Percentiles rank a stretch among this genome's conserved stretches.
Conservation (phyloP, 2,888 invertebrate species). For the Mythimna pallens region DNA sequence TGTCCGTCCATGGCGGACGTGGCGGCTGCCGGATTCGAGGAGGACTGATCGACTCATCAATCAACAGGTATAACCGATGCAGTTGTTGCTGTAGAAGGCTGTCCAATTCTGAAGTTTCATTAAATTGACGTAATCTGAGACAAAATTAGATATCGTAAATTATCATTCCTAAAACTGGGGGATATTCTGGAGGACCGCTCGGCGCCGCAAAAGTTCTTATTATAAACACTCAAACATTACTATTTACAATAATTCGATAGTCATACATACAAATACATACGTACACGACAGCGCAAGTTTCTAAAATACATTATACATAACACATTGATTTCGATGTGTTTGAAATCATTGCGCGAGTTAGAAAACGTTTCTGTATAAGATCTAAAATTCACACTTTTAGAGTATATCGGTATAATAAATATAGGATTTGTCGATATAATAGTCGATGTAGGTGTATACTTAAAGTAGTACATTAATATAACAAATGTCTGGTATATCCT, state of each 20-base stretch:
- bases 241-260: slow-evolving; percentile 61
- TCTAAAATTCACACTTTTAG: slow-evolving; percentile 56
- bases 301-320: slow-evolving; percentile 48
- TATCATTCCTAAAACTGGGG: slow-evolving; percentile 64
- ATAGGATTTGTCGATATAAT: slow-evolving; percentile 55
- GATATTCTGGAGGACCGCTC: slow-evolving; percentile 40
- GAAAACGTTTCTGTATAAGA: slow-evolving; percentile 48
- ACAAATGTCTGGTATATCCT: slow-evolving; percentile 55
- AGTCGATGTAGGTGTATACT: slow-evolving; percentile 42
- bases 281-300: slow-evolving; percentile 16
- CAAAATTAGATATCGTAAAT: slow-evolving; percentile 62
- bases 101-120: slow-evolving; percentile 66
- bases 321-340: slow-evolving; percentile 26
- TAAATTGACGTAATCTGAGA: slow-evolving; percentile 68
- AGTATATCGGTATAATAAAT: slow-evolving; percentile 58
- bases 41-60: slow-evolving; percentile 39
- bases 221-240: slow-evolving; percentile 32
- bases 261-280: slow-evolving; percentile 35
- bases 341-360: slow-evolving; percentile 48
- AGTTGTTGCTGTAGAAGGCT: slow-evolving; percentile 65
- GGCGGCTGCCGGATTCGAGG: slow-evolving; percentile 46
- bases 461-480: slow-evolving; percentile 50
- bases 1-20: not conserved
- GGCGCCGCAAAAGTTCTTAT: slow-evolving; percentile 29
- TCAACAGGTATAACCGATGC: slow-evolving; percentile 64